A percentile compares a stretch with the other conserved stretches of the same genome.
Evolutionary conservation across 2,888 invertebrate genomes (phyloP).

Genomic region (Drosophila cognata): DNA sequence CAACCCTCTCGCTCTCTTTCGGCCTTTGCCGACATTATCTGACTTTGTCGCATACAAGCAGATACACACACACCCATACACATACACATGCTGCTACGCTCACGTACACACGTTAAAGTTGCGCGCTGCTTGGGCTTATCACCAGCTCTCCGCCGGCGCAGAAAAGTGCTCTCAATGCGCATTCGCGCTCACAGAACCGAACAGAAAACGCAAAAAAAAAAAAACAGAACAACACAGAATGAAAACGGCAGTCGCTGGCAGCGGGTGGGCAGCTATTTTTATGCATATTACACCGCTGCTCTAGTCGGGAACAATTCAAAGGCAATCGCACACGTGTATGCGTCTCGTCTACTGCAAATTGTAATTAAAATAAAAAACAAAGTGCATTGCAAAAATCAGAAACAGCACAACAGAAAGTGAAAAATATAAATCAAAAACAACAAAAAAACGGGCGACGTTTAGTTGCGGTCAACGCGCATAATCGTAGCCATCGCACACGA

Average conservation of each 20-base stretch:
- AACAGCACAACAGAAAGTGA: slow-evolving; percentile 11
- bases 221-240: slow-evolving; percentile 41
- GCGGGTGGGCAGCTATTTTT: slow-evolving; percentile 73
- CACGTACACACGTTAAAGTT: slow-evolving; percentile 54
- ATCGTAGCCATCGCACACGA: slow-evolving; percentile 69
- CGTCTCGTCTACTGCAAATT: slow-evolving; percentile 7
- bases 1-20: slow-evolving; percentile 61
- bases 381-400: slow-evolving; percentile 22
- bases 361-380: slow-evolving; percentile 22
- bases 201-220: slow-evolving; percentile 16
- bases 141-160: slow-evolving; percentile 67
- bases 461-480: slow-evolving; percentile 70
- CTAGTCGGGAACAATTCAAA: slow-evolving; percentile 46
- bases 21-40: slow-evolving; percentile 49
- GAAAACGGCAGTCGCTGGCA: slow-evolving; percentile 55
- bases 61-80: slow-evolving; percentile 7
- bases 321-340: slow-evolving; percentile 45
- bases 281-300: slow-evolving; percentile 39
- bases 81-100: slow-evolving; percentile 13
- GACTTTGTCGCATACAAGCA: slow-evolving; percentile 10
- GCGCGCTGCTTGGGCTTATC: slow-evolving; percentile 63
- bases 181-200: slow-evolving; percentile 61
- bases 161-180: slow-evolving; percentile 67
- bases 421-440: slow-evolving; percentile 20
- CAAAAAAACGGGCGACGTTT: slow-evolving; percentile 38